These are phyloP conservation scores for Eupsilia transversa DNA, from an alignment of 2,888 invertebrate species.

Conservation along the genomic window DNA sequence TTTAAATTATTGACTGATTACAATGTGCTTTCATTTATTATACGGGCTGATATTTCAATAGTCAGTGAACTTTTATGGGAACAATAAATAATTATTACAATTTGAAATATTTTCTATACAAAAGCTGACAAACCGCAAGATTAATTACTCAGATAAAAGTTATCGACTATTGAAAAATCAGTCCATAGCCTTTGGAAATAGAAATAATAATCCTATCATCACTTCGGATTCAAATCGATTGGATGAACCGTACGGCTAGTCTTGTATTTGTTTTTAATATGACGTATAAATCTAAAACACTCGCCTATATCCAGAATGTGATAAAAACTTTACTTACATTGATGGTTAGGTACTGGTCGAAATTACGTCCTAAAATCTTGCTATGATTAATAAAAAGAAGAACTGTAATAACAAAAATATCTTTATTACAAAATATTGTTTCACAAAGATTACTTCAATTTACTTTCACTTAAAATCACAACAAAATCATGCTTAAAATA, in stretches of 20 bases:
- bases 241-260: background rate
- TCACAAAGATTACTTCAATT: constrained; percentile 81
- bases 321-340: background rate
- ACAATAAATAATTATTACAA: background rate
- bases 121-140: background rate
- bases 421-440: constrained; percentile 80
- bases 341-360: background rate
- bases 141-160: background rate
- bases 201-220: background rate
- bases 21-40: constrained; percentile 61
- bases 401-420: constrained; percentile 78
- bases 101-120: background rate
- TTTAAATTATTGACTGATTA: constrained; percentile 86
- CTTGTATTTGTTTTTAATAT: background rate
- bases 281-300: background rate
- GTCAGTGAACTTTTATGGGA: background rate
- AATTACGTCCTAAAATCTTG: background rate
- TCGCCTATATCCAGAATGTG: background rate
- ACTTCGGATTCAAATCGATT: background rate
- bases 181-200: background rate
- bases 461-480: constrained; percentile 81
- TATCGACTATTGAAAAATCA: background rate
- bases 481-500: constrained; percentile 74
- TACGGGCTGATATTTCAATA: background rate
- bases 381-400: constrained; percentile 34